Conservation (phyloP, 1,140 invertebrate genomes). For the Batillaria attramentaria region DNA sequence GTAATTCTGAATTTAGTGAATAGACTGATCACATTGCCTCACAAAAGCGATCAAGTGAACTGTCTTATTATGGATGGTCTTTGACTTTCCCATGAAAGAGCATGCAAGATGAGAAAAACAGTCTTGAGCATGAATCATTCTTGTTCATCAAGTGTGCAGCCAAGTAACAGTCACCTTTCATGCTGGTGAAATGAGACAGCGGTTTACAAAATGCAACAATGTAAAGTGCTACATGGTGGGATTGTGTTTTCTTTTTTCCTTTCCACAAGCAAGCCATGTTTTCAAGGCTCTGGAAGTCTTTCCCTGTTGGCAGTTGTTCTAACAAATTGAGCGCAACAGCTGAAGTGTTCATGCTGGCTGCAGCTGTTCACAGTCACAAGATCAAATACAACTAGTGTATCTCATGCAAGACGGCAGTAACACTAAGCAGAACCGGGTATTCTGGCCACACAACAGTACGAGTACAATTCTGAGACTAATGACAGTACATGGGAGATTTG, state of each 20-base stretch:
- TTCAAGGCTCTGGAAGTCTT: neutral
- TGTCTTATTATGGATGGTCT: neutral
- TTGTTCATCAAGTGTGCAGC: neutral
- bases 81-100: neutral
- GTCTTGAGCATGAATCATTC: neutral
- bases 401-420: neutral
- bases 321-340: neutral
- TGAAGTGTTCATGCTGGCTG: neutral
- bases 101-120: neutral
- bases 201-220: too few relatives aligned
- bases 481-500: neutral
- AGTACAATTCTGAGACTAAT: too few relatives aligned
- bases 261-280: neutral
- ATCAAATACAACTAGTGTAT: neutral
- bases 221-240: too few relatives aligned
- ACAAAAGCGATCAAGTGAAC: neutral
- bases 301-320: neutral
- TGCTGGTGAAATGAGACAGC: neutral
- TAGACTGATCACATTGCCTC: too few relatives aligned
- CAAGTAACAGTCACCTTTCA: neutral
- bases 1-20: too few relatives aligned
- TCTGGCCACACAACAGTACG: too few relatives aligned
- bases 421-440: neutral
- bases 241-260: too few relatives aligned
- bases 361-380: too few relatives aligned